These are phyloP conservation scores for Falco naumanni DNA, from an alignment of 2,797 vertebrate species.

Conservation along the genomic window DNA sequence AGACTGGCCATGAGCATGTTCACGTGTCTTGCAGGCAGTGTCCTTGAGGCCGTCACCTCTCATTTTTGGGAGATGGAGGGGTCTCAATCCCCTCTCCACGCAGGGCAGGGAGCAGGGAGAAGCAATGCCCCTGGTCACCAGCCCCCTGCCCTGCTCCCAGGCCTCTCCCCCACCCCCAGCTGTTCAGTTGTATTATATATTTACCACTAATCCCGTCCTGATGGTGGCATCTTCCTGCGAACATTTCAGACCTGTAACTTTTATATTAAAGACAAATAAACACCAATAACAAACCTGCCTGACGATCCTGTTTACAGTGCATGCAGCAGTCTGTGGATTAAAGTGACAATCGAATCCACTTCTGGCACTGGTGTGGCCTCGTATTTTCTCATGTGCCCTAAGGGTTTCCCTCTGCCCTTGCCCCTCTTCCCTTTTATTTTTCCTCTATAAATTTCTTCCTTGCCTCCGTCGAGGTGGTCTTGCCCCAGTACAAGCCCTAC, in stretches of 20 bases:
- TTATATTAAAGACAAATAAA: slow-evolving; percentile 77
- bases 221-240: slow-evolving; percentile 50
- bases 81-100: rapidly evolving
- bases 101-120: not conserved
- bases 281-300: not conserved
- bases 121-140: not conserved
- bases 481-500: rapidly evolving
- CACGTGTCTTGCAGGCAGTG: rapidly evolving
- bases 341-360: slow-evolving; percentile 55
- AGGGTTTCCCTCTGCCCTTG: not conserved
- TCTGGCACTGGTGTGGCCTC: not conserved
- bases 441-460: not conserved
- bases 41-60: not conserved
- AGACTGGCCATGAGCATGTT: rapidly evolving
- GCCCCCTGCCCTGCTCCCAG: not conserved
- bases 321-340: slow-evolving; percentile 67
- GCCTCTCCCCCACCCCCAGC: not conserved
- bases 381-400: not conserved
- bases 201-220: not conserved
- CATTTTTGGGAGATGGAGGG: not conserved
- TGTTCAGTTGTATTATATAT: slow-evolving; percentile 23
- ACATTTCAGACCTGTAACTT: slow-evolving; percentile 76
- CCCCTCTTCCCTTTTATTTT: not conserved
- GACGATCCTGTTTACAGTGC: slow-evolving; percentile 43
- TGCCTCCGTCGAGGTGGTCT: not conserved